These are phyloP conservation scores for Drosophila lacertosa DNA, from an alignment of 1,140 invertebrate genomes.

Conservation along the genomic window DNA sequence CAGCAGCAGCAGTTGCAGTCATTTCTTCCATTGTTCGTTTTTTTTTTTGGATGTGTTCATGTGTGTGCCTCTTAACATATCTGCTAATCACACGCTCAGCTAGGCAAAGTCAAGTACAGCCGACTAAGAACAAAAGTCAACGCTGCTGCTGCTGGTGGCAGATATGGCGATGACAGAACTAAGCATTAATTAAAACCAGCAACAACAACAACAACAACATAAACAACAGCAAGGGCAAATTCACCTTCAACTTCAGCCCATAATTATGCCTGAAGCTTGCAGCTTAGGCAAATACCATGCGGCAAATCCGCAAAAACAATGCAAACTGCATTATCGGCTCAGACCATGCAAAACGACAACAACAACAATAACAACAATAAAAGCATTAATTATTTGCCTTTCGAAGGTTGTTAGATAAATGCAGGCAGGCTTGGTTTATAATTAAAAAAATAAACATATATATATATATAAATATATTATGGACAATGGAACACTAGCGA, in stretches of 20 bases:
- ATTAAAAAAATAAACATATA: constrained; percentile 29
- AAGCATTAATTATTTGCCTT: constrained; percentile 9
- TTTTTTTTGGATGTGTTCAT: background rate
- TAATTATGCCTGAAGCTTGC: constrained; percentile 14
- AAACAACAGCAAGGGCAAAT: constrained; percentile 7
- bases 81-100: constrained; percentile 28
- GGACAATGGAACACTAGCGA: too few species aligned
- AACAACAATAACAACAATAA: background rate
- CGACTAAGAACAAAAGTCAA: constrained; percentile 28
- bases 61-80: constrained; percentile 3
- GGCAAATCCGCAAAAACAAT: constrained; percentile 14
- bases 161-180: background rate
- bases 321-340: constrained; percentile 2
- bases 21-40: constrained; percentile 20
- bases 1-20: constrained; percentile 12
- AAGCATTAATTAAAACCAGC: constrained; percentile 23
- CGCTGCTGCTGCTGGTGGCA: background rate
- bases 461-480: background rate
- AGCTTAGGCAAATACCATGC: background rate
- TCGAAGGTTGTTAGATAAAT: constrained; percentile 20
- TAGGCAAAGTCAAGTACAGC: constrained; percentile 23
- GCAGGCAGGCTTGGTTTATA: constrained; percentile 14
- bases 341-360: constrained; percentile 4
- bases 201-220: constrained; percentile 10
- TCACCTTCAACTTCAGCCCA: constrained; percentile 20